phyloP scores from a whole-genome alignment of 2,113 vertebrate species.

The Scytalopus superciliaris region DNA sequence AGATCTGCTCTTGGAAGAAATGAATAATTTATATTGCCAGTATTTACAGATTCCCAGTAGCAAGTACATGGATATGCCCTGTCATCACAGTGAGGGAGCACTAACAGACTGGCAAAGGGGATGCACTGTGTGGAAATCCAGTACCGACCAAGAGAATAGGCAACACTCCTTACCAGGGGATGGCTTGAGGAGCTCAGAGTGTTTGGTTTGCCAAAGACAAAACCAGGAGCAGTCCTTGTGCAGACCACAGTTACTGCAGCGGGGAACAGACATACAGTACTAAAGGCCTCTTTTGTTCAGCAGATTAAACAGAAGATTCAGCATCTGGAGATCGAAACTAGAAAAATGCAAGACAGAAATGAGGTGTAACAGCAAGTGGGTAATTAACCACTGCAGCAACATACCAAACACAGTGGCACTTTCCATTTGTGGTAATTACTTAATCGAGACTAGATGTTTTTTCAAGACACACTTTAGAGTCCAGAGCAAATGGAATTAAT shows the following conservation, averaged over 20 bases:
- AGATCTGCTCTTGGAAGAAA: background rate
- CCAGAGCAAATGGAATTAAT: slow-evolving; percentile 2
- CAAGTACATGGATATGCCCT: background rate
- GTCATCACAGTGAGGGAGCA: background rate
- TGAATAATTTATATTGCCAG: background rate
- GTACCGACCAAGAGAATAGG: background rate
- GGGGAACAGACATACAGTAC: fast-evolving
- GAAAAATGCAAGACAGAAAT: background rate
- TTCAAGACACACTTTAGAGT: background rate
- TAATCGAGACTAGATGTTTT: slow-evolving; percentile 19
- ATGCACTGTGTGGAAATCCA: fast-evolving
- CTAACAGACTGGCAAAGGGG: background rate
- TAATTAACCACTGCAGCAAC: slow-evolving; percentile 18
- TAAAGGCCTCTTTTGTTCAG: background rate
- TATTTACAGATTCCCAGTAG: background rate
- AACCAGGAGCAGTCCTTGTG: background rate
- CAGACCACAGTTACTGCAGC: background rate
- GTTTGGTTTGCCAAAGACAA: background rate
- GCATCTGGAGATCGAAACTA: background rate
- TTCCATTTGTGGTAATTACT: slow-evolving; percentile 36
- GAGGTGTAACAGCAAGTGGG: slow-evolving; percentile 1
- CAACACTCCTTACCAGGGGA: background rate
- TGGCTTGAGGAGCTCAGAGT: background rate
- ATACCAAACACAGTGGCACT: background rate
- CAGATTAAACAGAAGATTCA: background rate